Conservation (phyloP, 2,113 vertebrate genomes). For the Willisornis vidua region DNA sequence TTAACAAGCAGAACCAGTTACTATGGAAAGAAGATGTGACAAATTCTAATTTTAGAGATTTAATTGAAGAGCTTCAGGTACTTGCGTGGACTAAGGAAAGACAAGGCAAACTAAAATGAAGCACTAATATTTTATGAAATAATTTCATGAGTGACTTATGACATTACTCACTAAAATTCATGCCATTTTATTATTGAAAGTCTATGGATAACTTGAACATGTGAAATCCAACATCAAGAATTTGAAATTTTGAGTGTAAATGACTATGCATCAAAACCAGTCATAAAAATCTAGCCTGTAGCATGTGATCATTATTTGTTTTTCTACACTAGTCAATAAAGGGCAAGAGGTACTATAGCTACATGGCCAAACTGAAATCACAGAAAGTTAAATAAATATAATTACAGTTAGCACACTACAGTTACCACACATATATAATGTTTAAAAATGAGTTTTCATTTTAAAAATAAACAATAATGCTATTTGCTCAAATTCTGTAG, state of each 20-base stretch:
- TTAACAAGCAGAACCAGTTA: not conserved
- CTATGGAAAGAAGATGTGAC: not conserved
- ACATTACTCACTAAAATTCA: not conserved
- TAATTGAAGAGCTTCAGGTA: not conserved
- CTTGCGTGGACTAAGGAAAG: not conserved
- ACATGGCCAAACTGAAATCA: not conserved
- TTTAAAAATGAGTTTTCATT: not conserved
- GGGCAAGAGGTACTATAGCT: not conserved
- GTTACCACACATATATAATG: not conserved
- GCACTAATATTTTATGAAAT: not conserved
- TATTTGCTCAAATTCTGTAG: not conserved
- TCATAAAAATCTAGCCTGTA: not conserved
- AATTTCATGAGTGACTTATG: not conserved
- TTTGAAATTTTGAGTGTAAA: not conserved
- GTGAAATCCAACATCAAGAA: not conserved
- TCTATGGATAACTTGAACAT: not conserved
- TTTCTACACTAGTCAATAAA: not conserved
- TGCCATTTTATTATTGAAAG: not conserved
- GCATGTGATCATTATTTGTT: not conserved
- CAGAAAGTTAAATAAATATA: not conserved
- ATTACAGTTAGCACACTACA: not conserved
- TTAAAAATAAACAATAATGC: not conserved
- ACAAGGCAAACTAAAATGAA: not conserved
- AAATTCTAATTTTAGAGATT: not conserved
- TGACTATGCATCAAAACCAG: not conserved